These are phyloP conservation scores for Coleophora deauratella DNA, from an alignment of 2,888 invertebrate genomes.

Conservation along the genomic window DNA sequence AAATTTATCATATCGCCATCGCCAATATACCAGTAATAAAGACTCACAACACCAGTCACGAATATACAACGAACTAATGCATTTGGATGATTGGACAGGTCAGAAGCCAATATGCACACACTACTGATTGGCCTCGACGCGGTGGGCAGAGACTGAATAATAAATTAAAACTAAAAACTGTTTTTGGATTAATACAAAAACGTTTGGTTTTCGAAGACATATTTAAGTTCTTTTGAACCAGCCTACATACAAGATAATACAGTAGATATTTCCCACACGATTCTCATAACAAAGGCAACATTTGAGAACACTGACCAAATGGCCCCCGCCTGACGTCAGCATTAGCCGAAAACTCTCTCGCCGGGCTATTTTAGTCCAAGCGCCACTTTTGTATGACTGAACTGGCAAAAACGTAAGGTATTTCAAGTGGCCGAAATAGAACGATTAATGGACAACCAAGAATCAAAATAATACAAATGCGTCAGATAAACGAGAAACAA, in stretches of 20 bases:
- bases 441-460: conserved; percentile 30
- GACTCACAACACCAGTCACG: too few species aligned
- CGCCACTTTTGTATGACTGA: conserved; percentile 49
- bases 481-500: not conserved
- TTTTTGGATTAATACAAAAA: too few species aligned
- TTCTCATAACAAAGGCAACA: not conserved
- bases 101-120: too few species aligned
- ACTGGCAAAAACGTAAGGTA: conserved; percentile 46
- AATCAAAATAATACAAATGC: conserved; percentile 16
- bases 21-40: too few species aligned
- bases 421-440: conserved; percentile 40
- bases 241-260: too few species aligned
- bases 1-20: too few species aligned
- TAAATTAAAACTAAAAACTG: too few species aligned
- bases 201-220: too few species aligned
- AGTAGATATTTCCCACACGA: conserved; percentile 12
- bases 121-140: too few species aligned
- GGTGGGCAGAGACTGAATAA: too few species aligned
- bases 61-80: too few species aligned
- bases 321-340: conserved; percentile 53
- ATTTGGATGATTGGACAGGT: too few species aligned
- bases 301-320: conserved; percentile 43
- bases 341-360: conserved; percentile 47
- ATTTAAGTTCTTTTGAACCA: not conserved
- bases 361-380: conserved; percentile 46